These are phyloP conservation scores for Lasius fuliginosus DNA, from an alignment of 2,888 invertebrate genomes.

Conservation along the genomic window DNA sequence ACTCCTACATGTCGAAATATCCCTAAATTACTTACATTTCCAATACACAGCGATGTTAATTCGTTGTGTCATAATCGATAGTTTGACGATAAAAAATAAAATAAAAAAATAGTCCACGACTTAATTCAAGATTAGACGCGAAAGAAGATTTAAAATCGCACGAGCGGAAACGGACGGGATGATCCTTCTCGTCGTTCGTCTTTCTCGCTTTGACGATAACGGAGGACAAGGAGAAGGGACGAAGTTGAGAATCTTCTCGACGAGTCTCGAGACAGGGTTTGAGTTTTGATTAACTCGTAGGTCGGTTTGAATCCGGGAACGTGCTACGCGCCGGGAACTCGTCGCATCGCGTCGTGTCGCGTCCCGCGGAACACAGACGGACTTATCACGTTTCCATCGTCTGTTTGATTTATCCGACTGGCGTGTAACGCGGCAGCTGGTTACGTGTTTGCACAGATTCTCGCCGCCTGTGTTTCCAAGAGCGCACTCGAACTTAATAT, in stretches of 20 bases:
- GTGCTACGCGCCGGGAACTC: conserved; percentile 71
- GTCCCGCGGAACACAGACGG: conserved; percentile 29
- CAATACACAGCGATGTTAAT: not conserved
- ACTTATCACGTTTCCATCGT: conserved; percentile 69
- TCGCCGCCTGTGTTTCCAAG: conserved; percentile 52
- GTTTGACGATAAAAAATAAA: not conserved
- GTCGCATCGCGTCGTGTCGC: conserved; percentile 31
- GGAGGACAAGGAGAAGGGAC: conserved; percentile 54
- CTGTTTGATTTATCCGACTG: conserved; percentile 71
- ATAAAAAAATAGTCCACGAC: not conserved
- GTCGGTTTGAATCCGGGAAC: conserved; percentile 80
- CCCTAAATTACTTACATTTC: no score
- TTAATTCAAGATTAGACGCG: conserved; percentile 6
- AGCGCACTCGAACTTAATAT: conserved; percentile 63
- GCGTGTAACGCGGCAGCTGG: conserved; percentile 69
- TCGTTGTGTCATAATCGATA: not conserved
- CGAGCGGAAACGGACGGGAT: not conserved
- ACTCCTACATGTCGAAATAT: not conserved
- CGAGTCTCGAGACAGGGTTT: conserved; percentile 62
- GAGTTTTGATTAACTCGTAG: conserved; percentile 83
- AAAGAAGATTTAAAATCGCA: not conserved
- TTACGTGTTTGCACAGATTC: conserved; percentile 71
- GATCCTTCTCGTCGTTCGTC: conserved; percentile 2
- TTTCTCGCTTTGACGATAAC: conserved; percentile 3
- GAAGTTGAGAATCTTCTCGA: conserved; percentile 59